Conservation (phyloP, 2,797 vertebrate species). For the Rhodeus uyekii region DNA sequence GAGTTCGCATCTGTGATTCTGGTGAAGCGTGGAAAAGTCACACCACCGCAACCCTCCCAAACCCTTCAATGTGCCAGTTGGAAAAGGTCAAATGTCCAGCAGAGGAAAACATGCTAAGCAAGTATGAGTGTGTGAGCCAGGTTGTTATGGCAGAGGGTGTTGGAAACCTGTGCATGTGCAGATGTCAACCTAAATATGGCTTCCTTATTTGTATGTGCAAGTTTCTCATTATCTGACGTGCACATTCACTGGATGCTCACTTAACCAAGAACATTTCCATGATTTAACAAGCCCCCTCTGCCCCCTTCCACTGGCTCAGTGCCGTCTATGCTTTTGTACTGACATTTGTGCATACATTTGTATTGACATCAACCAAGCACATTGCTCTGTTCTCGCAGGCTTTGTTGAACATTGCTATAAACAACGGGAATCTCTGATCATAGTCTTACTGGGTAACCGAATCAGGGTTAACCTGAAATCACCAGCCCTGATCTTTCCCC, state of each 20-base stretch:
- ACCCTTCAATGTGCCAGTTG: conserved; percentile 28
- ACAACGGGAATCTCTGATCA: background rate
- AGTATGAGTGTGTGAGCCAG: conserved; percentile 25
- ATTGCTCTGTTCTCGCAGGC: background rate
- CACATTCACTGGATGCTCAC: background rate
- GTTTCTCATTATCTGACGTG: conserved; percentile 30
- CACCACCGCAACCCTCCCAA: conserved; percentile 21
- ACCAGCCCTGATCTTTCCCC: background rate
- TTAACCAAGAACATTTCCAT: background rate
- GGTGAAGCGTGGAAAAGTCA: conserved; percentile 21
- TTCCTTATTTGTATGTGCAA: conserved; percentile 31
- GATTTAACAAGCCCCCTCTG: conserved; percentile 8
- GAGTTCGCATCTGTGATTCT: conserved; percentile 49
- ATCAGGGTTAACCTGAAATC: conserved; percentile 15
- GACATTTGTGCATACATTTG: conserved; percentile 15
- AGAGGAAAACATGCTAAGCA: conserved; percentile 25
- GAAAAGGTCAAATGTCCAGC: conserved; percentile 45
- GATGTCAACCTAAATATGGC: background rate
- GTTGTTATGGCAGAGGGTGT: background rate
- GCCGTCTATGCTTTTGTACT: background rate
- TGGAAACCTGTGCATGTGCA: conserved; percentile 42
- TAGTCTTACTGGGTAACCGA: background rate
- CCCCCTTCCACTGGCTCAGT: background rate
- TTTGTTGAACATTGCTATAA: background rate
- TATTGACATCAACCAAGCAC: background rate